Base-by-base conservation (phyloP, 2,888 invertebrate genomes). In the Agrochola circellaris region DNA sequence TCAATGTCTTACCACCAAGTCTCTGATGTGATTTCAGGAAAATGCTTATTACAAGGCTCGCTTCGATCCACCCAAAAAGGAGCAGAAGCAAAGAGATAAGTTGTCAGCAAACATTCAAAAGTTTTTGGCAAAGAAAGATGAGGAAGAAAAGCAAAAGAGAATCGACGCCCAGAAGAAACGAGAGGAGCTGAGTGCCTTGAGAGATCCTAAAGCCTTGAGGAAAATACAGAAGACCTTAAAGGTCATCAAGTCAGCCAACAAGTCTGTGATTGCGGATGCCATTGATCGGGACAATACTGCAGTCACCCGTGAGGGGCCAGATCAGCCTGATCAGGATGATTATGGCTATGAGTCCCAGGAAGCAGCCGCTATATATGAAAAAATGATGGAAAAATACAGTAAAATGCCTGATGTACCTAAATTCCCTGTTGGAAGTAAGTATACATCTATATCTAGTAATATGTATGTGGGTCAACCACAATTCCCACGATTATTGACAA, bases 321-420 rank as follows among this genome's bases (percentile, higher is more conserved):
- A 98, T 2, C 98, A 98, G 90, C 98, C 98, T 0, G 99, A 99
- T 90, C 98, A 98, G 91, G 99, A 99, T 95, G 99, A 99, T 91
- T 99, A 99, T 92, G 99, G 99, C 0, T 99, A 98, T 91, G 98
- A 98, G 60, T 99, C 99, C 0, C 98, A 98, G 89, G 98, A 98
- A 93, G 98, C 98, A 2, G 97, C 98, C 64, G 98, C 98, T 48
- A 97, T 98, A 88, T 99, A 99, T 92, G 97, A 98, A 86, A 98
- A 98, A 93, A 97, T 99, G 97, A 98, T 99, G 97, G 98, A 98
- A 87, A 98, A 98, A 92, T 98, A 98, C 88, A 98, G 97, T 88
- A 97, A 97, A 91, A 95, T 98, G 90, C 98, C 98, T 23, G 97
- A 98, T 66, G 98, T 98, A 87, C 98, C 98, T 2, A 97, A 98